A percentile compares a stretch with the other conserved stretches of the same genome.
phyloP scores from a whole-genome alignment of 2,113 vertebrate genomes.

The Salvator merianae region DNA sequence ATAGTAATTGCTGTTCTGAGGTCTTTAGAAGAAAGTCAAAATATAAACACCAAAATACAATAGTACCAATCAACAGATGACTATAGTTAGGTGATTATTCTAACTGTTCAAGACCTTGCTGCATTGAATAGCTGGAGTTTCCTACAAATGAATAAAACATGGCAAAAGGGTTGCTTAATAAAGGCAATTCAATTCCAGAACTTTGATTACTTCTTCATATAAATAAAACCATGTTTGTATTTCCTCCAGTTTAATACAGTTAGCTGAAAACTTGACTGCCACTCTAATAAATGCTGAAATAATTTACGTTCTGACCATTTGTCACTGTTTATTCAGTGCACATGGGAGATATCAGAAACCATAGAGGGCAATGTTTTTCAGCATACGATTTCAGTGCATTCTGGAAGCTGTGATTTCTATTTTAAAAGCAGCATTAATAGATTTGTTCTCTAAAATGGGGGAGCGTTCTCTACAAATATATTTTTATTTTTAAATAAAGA shows the following conservation, averaged over 20 bases:
- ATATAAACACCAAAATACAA: too few relatives aligned
- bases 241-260: neutral
- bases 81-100: neutral
- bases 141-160: neutral
- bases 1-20: too few relatives aligned
- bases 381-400: neutral
- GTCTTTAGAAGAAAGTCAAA: too few relatives aligned
- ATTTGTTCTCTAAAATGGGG: too few relatives aligned
- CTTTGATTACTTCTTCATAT: neutral
- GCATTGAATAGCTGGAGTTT: neutral
- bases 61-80: too few relatives aligned
- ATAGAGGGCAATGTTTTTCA: neutral
- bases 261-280: neutral
- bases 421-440: neutral
- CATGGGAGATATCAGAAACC: neutral
- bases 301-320: neutral
- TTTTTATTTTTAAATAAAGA: too few relatives aligned
- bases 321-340: neutral
- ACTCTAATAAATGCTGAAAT: neutral
- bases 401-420: neutral
- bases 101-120: neutral
- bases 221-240: neutral
- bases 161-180: neutral
- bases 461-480: too few relatives aligned
- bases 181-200: neutral